phyloP scores from a whole-genome alignment of 2,888 invertebrate genomes.

The Listrodromus nycthemerus region DNA sequence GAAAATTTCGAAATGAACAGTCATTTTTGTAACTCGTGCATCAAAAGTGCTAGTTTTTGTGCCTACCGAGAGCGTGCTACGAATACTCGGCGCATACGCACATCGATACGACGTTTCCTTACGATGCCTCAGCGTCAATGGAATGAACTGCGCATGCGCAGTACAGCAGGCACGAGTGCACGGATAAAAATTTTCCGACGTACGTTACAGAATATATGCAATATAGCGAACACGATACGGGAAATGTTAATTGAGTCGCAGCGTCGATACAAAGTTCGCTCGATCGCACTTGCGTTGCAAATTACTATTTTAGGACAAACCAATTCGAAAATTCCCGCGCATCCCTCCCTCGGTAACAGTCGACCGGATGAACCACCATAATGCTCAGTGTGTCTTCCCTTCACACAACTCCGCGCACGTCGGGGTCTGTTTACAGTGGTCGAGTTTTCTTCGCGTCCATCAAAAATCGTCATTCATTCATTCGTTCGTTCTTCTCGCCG shows the following conservation, averaged over 20 bases:
- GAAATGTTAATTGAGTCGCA: no score
- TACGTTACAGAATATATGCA: no score
- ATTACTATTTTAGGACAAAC: no score
- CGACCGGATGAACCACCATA: constrained; percentile 12
- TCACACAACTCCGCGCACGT: constrained; percentile 11
- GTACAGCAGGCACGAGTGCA: not conserved
- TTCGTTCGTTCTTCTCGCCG: constrained; percentile 16
- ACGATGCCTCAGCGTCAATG: no score
- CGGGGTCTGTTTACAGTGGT: constrained; percentile 76
- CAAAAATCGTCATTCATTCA: constrained; percentile 45
- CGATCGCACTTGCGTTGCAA: no score
- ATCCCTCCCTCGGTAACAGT: not conserved
- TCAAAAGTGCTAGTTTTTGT: no score
- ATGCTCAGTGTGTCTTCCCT: constrained; percentile 16
- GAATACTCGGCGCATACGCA: no score
- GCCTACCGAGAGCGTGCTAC: no score
- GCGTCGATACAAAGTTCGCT: not conserved
- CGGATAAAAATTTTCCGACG: not conserved
- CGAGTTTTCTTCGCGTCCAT: constrained; percentile 64
- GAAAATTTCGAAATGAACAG: no score
- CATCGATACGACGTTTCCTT: no score
- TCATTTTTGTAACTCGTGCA: no score
- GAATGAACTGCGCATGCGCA: not conserved
- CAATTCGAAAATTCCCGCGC: not conserved
- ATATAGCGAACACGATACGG: no score